Evolutionary conservation across 2,113 vertebrate species (phyloP).

Genomic region (Oreochromis tanganicae): DNA sequence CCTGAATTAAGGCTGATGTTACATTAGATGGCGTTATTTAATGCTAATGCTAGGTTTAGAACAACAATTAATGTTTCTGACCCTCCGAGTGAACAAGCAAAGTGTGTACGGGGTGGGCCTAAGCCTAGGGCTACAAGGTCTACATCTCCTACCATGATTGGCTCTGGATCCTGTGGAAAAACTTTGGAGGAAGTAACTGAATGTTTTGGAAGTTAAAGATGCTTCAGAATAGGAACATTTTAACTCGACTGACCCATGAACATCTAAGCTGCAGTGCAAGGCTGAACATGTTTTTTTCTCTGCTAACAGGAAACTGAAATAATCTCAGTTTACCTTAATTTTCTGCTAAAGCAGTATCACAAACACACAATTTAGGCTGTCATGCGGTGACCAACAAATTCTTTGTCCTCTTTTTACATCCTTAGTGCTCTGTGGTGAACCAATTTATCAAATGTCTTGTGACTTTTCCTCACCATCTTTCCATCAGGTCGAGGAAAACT

Average conservation of each 20-base stretch:
- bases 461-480: neutral
- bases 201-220: neutral
- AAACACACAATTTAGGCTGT: neutral
- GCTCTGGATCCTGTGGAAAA: neutral
- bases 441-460: neutral
- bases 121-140: neutral
- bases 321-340: neutral
- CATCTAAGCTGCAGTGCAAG: neutral
- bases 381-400: neutral
- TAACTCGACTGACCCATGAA: neutral
- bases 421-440: neutral
- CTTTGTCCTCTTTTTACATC: neutral
- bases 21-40: rapidly evolving
- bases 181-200: neutral
- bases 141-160: neutral
- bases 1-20: neutral
- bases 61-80: neutral
- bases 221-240: neutral
- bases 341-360: neutral
- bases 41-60: neutral
- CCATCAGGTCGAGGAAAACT: neutral
- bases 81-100: neutral
- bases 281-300: neutral
- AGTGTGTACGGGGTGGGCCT: neutral
- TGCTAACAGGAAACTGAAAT: rapidly evolving